Evolutionary conservation across 1,140 invertebrate genomes (phyloP).

Genomic region (Drosophila grimshawi): DNA sequence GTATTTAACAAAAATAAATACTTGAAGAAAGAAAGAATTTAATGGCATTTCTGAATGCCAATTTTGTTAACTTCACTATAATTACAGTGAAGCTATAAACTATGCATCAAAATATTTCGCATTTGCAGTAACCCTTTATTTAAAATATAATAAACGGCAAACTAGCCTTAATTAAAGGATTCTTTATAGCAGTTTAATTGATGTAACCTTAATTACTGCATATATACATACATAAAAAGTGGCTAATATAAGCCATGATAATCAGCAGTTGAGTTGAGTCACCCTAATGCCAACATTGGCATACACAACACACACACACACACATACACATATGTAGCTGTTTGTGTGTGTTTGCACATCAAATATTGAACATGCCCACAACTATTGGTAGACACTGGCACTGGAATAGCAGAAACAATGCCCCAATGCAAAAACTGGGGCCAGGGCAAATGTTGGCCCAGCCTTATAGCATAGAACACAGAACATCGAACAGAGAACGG

Average conservation of each 20-base stretch:
- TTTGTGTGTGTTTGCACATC: constrained; percentile 47
- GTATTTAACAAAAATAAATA: no score
- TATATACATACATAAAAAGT: constrained; percentile 10
- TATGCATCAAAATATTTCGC: not conserved
- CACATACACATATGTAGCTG: constrained; percentile 13
- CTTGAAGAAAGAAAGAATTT: no score
- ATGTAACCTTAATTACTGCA: constrained; percentile 23
- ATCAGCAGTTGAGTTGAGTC: constrained; percentile 41
- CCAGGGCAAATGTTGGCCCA: constrained; percentile 50
- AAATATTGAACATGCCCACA: constrained; percentile 79
- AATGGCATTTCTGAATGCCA: not conserved
- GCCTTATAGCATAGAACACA: not conserved
- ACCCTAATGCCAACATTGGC: constrained; percentile 47
- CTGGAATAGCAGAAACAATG: constrained; percentile 62
- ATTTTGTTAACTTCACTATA: not conserved
- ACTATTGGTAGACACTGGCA: constrained; percentile 56
- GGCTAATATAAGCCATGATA: constrained; percentile 25
- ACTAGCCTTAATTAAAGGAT: constrained; percentile 15
- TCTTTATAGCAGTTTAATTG: constrained; percentile 25
- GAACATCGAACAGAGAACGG: constrained; percentile 24
- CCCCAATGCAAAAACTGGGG: constrained; percentile 54
- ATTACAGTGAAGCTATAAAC: not conserved
- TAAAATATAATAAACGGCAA: constrained; percentile 6
- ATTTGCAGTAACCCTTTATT: constrained; percentile 1
- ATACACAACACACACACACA: constrained; percentile 25